phyloP scores from a whole-genome alignment of 2,888 invertebrate genomes.

The Chloromyia formosa region DNA sequence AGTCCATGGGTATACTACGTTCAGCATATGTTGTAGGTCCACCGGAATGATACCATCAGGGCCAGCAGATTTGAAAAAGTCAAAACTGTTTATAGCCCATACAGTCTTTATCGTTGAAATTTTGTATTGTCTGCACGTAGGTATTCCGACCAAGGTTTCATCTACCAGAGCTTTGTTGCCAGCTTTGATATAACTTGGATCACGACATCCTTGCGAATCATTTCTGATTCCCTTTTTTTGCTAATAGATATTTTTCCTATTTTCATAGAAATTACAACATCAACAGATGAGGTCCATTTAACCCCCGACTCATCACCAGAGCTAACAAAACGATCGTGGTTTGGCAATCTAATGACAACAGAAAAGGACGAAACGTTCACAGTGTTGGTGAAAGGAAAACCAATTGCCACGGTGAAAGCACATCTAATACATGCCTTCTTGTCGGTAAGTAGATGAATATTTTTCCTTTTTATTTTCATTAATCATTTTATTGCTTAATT shows the following conservation, averaged over 20 bases:
- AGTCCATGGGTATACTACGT: no score
- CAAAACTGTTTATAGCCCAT: no score
- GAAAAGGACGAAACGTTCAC: conserved; percentile 98
- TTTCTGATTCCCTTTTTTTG: no score
- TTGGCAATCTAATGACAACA: conserved; percentile 96
- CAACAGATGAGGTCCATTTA: conserved; percentile 89
- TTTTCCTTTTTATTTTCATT: conserved; percentile 19
- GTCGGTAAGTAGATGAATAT: conserved; percentile 75
- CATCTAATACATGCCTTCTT: conserved; percentile 98
- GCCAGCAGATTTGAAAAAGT: no score
- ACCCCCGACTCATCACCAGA: conserved; percentile 97
- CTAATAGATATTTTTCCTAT: neutral
- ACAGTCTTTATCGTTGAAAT: no score
- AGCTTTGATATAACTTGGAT: no score
- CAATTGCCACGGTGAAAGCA: conserved; percentile 95
- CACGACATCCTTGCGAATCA: no score
- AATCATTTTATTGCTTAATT: neutral
- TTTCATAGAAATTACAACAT: conserved; percentile 66
- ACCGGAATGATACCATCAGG: no score
- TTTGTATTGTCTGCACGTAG: no score
- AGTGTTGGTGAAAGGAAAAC: conserved; percentile 94
- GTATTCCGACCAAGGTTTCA: no score
- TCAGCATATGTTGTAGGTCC: no score
- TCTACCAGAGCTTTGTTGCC: no score
- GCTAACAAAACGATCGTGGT: conserved; percentile 98